A percentile compares a stretch with the other conserved stretches of the same genome.
phyloP scores from a whole-genome alignment of 2,113 vertebrate genomes.

The Hylia prasina region DNA sequence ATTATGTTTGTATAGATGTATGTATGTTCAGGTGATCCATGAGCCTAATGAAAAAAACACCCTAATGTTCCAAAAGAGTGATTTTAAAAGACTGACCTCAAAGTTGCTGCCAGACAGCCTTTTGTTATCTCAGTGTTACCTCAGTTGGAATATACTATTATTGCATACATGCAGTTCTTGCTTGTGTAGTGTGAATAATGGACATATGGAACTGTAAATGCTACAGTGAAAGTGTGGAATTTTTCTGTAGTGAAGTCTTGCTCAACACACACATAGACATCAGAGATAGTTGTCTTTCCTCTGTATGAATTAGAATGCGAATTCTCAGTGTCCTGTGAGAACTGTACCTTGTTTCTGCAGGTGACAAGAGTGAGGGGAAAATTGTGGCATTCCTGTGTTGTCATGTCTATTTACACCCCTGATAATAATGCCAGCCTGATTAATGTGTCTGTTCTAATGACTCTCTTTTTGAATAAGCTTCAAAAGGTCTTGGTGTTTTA shows the following conservation, averaged over 20 bases:
- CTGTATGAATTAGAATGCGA: neutral
- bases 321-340: neutral
- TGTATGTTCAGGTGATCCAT: neutral
- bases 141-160: neutral
- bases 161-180: neutral
- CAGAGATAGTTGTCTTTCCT: neutral
- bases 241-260: neutral
- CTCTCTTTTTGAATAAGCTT: conserved; percentile 28
- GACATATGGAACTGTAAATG: neutral
- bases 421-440: conserved; percentile 28
- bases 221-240: neutral
- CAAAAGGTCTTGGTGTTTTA: conserved; percentile 35
- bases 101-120: neutral
- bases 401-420: neutral
- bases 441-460: conserved; percentile 48
- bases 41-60: neutral
- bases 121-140: neutral
- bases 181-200: neutral
- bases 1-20: neutral
- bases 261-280: neutral
- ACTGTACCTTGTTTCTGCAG: neutral
- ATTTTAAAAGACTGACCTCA: neutral
- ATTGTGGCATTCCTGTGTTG: neutral
- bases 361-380: neutral
- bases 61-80: neutral